These are phyloP conservation scores for Myanophis thanlyinensis DNA, from an alignment of 2,113 vertebrate genomes.

Conservation along the genomic window DNA sequence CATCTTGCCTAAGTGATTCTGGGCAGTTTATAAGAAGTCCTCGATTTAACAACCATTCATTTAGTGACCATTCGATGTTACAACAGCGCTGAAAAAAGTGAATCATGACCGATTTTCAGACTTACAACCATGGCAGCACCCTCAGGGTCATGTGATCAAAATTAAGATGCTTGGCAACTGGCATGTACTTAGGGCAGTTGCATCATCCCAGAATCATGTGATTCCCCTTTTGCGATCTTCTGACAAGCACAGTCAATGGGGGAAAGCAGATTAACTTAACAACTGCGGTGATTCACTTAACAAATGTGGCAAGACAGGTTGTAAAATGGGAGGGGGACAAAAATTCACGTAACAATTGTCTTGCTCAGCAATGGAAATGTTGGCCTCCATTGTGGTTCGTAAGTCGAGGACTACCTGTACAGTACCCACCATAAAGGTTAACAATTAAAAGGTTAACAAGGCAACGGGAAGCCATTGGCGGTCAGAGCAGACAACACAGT, in stretches of 20 bases:
- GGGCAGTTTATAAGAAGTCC: neutral
- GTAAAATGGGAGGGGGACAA: neutral
- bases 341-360: neutral
- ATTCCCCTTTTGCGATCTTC: neutral
- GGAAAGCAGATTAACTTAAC: neutral
- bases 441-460: neutral
- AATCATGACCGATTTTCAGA: neutral
- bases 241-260: neutral
- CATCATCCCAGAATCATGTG: neutral
- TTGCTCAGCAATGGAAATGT: neutral
- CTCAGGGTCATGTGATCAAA: neutral
- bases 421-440: too few species aligned
- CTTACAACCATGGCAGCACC: neutral
- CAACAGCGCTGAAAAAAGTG: neutral
- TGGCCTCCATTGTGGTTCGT: too few species aligned
- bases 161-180: neutral
- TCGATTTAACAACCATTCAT: neutral
- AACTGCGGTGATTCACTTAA: neutral
- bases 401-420: too few species aligned
- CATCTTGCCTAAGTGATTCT: neutral
- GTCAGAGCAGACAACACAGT: neutral
- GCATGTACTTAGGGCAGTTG: neutral
- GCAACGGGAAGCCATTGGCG: too few species aligned
- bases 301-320: neutral
- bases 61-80: neutral